Conservation (phyloP, 35 echinoderm and acorn worm species). For the Strongylocentrotus purpuratus region DNA sequence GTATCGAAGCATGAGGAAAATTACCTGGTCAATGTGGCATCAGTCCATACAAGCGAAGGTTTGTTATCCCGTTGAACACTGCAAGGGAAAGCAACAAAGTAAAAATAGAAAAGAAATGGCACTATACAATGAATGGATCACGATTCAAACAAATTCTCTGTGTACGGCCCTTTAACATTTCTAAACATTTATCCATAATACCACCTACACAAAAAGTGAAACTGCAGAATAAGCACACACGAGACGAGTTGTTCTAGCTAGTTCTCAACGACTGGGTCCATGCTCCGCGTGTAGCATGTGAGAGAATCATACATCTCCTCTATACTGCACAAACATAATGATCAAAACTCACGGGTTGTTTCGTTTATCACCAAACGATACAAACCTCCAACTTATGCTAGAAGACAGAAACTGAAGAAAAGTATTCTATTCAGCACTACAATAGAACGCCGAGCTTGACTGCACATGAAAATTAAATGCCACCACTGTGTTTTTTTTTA, state of each 20-base stretch:
- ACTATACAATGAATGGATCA: not conserved
- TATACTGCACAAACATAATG: not conserved
- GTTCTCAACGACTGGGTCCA: not conserved
- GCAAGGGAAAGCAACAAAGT: not conserved
- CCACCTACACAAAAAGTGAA: not conserved
- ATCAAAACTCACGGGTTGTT: not conserved
- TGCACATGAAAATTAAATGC: conserved; percentile 12
- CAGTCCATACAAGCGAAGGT: not conserved
- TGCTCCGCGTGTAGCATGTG: not conserved
- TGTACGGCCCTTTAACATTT: not conserved
- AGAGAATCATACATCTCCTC: not conserved
- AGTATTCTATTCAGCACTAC: not conserved
- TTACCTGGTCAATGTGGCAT: not conserved
- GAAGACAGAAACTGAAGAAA: not conserved
- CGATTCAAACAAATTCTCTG: not conserved
- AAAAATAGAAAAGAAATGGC: not conserved
- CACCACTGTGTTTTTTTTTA: not conserved
- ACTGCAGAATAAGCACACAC: not conserved
- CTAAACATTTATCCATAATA: too few species aligned
- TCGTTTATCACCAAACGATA: not conserved
- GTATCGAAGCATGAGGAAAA: not conserved
- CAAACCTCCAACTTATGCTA: not conserved
- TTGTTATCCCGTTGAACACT: not conserved
- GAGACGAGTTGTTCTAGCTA: not conserved
- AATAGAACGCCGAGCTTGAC: not conserved